Evolutionary conservation across 2,888 invertebrate genomes (phyloP).

Genomic region (Ramazzottius varieornatus): DNA sequence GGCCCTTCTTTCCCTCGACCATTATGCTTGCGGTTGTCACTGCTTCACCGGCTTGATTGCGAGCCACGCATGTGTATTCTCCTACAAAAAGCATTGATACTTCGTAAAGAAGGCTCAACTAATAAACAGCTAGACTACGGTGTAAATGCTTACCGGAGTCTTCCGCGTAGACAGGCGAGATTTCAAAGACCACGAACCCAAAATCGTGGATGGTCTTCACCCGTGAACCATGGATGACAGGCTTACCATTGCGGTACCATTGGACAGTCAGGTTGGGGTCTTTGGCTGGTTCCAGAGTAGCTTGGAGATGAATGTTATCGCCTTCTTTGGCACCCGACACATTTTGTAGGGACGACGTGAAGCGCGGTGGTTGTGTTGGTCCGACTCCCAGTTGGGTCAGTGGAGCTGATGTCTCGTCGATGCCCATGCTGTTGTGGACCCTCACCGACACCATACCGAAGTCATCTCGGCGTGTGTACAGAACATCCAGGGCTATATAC

Average conservation of each 20-base stretch:
- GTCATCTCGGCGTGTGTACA: slow-evolving; percentile 82
- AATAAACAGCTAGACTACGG: slow-evolving; percentile 15
- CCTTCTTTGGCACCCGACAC: slow-evolving; percentile 44
- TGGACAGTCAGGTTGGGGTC: slow-evolving; percentile 64
- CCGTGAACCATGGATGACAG: slow-evolving; percentile 59
- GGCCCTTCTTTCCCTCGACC: slow-evolving; percentile 16
- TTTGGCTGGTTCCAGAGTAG: slow-evolving; percentile 63
- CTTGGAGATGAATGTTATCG: slow-evolving; percentile 58
- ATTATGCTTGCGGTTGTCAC: slow-evolving; percentile 52
- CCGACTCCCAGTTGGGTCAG: not conserved
- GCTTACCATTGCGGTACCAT: slow-evolving; percentile 73
- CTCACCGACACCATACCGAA: slow-evolving; percentile 21
- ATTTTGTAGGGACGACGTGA: not conserved
- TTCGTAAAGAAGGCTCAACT: slow-evolving; percentile 11
- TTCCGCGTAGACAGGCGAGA: slow-evolving; percentile 68
- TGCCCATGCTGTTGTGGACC: slow-evolving; percentile 19
- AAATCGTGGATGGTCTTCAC: slow-evolving; percentile 90
- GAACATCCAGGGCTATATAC: slow-evolving; percentile 88
- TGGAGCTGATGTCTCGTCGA: not conserved
- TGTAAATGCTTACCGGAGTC: slow-evolving; percentile 47
- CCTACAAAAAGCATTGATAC: no score
- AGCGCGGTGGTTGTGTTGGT: slow-evolving; percentile 25
- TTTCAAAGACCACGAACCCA: slow-evolving; percentile 84
- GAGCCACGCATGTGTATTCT: slow-evolving; percentile 77
- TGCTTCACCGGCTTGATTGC: slow-evolving; percentile 61